Evolutionary conservation across 2,113 vertebrate species (phyloP), one percentile per base, ranked within the genome.

Genomic region (Carassius gibelio): DNA sequence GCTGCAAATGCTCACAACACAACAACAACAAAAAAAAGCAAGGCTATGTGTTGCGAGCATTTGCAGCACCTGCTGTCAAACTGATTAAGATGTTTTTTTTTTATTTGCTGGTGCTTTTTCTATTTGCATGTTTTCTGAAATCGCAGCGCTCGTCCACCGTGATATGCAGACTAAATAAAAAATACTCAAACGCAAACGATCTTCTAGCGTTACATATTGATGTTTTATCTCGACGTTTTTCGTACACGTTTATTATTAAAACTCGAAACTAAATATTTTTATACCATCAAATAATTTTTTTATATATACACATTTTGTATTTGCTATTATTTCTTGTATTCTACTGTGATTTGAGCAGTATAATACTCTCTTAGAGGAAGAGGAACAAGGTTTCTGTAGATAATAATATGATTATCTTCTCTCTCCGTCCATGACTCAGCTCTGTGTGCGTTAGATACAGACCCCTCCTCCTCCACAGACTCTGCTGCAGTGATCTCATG

Each of bases 371-470:
- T 59, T 45, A 52, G 9, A 68, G 23, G 17, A 50, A 68, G 26
- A 69, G 6, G 55, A 72, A 74, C 30, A 30, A 1, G 1, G 30
- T 30, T 30, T 30, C 30, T 30, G 30, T 30, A 30, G 30, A 30
- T 30, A 30, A 30, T 30, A 30, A 30, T 30, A 30, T 30, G 1
- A 30, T 30, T 30, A 30, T 30, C 30, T 30, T 30, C 30, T 30
- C 30, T 30, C 30, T 30, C 30, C 30, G 30, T 30, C 30, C 30
- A 10, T 45, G 94, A 95, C 90, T 94, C 94, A 95, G 93, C 94
- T 48, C 5, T 79, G 26, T 57, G 61, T 45, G 30, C 30, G 48
- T 62, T 77, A 36, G 82, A 59, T 77, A 76, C 89, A 86, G 87
- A 89, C 91, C 90, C 90, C 90, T 87, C 87, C 88, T 86, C 89